These are phyloP conservation scores for Drepana falcataria DNA, from an alignment of 2,888 invertebrate genomes.

Conservation along the genomic window DNA sequence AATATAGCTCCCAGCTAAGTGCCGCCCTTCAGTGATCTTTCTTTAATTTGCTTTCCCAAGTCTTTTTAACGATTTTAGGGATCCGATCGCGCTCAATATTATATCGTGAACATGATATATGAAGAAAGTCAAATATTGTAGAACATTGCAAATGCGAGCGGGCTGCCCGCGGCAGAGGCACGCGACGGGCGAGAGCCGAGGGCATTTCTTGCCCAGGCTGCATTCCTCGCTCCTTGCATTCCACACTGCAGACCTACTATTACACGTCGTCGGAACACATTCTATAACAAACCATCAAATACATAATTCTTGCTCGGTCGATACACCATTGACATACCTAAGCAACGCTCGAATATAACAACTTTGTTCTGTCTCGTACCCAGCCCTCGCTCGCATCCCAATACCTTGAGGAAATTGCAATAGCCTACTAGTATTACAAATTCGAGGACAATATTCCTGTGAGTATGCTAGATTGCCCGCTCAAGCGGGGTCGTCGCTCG, in stretches of 20 bases:
- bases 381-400: too few species aligned
- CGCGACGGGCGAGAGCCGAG: constrained; percentile 26
- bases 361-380: too few species aligned
- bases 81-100: constrained; percentile 1
- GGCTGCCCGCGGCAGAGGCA: constrained; percentile 12
- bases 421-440: too few species aligned
- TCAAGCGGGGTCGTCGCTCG: constrained; percentile 57
- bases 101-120: not conserved
- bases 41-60: too few species aligned
- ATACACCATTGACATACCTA: not conserved
- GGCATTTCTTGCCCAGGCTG: constrained; percentile 56
- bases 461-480: constrained; percentile 18
- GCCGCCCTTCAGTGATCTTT: too few species aligned
- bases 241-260: constrained; percentile 39
- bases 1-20: not conserved
- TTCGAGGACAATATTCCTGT: constrained; percentile 5
- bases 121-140: constrained; percentile 22
- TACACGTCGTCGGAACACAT: constrained; percentile 18
- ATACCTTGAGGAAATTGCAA: too few species aligned
- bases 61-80: too few species aligned
- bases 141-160: constrained; percentile 25
- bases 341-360: too few species aligned
- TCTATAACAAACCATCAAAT: not conserved
- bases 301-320: not conserved
- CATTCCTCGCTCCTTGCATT: constrained; percentile 62